Evolutionary conservation across 1,140 invertebrate genomes (phyloP).

Genomic region (Propsilocerus akamusi): DNA sequence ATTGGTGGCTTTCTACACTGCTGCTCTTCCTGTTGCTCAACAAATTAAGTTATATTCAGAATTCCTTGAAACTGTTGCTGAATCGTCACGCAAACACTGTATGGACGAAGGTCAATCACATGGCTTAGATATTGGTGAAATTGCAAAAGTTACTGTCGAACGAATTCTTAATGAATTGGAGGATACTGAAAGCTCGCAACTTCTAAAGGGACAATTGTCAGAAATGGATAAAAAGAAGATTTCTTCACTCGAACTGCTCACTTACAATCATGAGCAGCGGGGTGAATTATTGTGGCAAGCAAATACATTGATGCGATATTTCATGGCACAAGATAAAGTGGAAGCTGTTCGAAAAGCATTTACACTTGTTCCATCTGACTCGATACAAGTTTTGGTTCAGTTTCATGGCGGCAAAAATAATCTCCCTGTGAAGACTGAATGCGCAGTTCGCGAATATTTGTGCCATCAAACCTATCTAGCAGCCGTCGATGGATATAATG

Average conservation of each 20-base stretch:
- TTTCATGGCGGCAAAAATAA: constrained; percentile 34
- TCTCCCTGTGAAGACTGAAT: constrained; percentile 29
- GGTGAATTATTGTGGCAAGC: constrained; percentile 66
- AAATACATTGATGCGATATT: constrained; percentile 74
- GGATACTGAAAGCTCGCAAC: constrained; percentile 3
- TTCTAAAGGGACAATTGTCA: constrained; percentile 12
- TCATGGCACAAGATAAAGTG: constrained; percentile 44
- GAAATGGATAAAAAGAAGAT: constrained; percentile 34
- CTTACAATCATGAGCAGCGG: constrained; percentile 57
- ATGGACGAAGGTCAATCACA: constrained; percentile 46
- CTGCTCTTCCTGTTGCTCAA: constrained; percentile 43
- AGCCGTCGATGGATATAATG: constrained; percentile 68
- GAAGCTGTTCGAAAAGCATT: constrained; percentile 49
- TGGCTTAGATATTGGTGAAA: constrained; percentile 63
- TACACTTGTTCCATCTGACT: constrained; percentile 43
- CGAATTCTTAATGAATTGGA: constrained; percentile 33
- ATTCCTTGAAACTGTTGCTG: constrained; percentile 46
- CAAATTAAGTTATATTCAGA: constrained; percentile 63
- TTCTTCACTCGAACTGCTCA: constrained; percentile 72
- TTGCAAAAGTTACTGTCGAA: constrained; percentile 68
- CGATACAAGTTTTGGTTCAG: constrained; percentile 36
- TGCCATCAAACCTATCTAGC: constrained; percentile 63
- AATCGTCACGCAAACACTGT: constrained; percentile 30
- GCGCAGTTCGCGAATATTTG: constrained; percentile 50
- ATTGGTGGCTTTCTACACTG: constrained; percentile 67